A percentile compares a stretch with the other conserved stretches of the same genome.
phyloP scores from a whole-genome alignment of 2,113 vertebrate species.

The Scortum barcoo region DNA sequence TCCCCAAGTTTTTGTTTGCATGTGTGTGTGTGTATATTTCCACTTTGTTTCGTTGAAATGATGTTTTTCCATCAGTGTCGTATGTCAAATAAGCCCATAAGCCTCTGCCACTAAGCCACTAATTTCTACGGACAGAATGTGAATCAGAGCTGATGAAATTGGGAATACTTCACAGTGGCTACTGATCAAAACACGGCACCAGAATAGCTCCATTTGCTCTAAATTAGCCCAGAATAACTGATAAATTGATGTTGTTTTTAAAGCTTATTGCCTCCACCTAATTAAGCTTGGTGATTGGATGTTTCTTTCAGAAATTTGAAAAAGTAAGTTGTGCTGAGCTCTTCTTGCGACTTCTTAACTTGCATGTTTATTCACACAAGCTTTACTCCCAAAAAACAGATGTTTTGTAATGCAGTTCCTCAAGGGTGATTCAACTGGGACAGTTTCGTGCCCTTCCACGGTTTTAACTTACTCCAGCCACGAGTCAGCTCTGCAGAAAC shows the following conservation, averaged over 20 bases:
- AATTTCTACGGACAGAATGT: background rate
- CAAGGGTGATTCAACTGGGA: conserved; percentile 15
- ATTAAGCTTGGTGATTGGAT: background rate
- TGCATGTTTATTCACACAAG: background rate
- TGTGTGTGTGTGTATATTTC: background rate
- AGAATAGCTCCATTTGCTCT: too few relatives aligned
- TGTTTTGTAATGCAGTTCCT: conserved; percentile 27
- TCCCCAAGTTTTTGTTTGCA: too few relatives aligned
- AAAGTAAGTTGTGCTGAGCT: background rate
- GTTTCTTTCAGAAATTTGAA: background rate
- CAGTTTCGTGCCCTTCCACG: background rate
- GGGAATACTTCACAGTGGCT: background rate
- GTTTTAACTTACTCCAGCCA: background rate
- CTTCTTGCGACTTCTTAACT: background rate
- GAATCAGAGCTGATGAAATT: background rate
- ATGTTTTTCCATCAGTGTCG: background rate
- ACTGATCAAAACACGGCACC: background rate
- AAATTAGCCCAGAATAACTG: background rate
- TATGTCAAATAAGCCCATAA: background rate
- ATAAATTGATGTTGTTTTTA: background rate
- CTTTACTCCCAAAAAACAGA: background rate
- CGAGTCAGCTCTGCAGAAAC: background rate
- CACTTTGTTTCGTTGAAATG: background rate
- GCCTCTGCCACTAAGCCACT: background rate
- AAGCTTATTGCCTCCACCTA: background rate